These are phyloP conservation scores for Lichenostomus cassidix DNA, from an alignment of 2,113 vertebrate species.

Conservation along the genomic window DNA sequence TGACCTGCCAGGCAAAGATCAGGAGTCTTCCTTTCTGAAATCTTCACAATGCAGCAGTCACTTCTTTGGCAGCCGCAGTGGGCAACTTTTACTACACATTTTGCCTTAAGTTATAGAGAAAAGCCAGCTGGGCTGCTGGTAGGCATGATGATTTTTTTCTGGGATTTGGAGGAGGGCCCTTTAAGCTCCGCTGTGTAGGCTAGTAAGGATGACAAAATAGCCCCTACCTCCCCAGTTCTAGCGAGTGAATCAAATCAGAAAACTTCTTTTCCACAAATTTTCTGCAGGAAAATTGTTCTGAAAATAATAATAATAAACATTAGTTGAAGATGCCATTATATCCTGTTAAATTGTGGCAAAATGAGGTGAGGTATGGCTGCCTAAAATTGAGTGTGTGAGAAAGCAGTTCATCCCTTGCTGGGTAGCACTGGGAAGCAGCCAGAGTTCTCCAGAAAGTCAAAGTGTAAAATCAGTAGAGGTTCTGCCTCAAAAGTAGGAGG, in stretches of 20 bases:
- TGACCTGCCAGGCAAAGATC: not conserved
- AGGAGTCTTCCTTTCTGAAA: not conserved
- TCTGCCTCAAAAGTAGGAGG: not conserved
- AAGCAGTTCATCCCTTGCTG: not conserved
- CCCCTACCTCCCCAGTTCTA: not conserved
- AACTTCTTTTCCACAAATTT: not conserved
- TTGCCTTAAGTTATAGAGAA: not conserved
- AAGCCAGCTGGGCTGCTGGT: not conserved
- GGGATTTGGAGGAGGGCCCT: not conserved
- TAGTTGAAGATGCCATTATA: not conserved
- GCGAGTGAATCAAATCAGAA: not conserved
- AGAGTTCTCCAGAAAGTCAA: not conserved
- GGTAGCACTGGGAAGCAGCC: not conserved
- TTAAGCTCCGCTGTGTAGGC: not conserved
- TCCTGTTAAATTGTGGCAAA: not conserved
- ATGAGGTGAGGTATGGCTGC: not conserved
- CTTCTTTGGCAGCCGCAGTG: not conserved
- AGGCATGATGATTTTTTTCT: not conserved
- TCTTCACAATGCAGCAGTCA: not conserved
- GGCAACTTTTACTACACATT: fast-evolving
- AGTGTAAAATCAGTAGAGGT: not conserved
- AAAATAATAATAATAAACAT: not conserved
- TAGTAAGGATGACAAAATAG: not conserved
- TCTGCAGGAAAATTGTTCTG: not conserved
- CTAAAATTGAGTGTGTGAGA: not conserved